A percentile compares a stretch with the other conserved stretches of the same genome.
These are phyloP conservation scores for Podarcis cretensis DNA, from an alignment of 2,113 vertebrate genomes.

Conservation along the genomic window DNA sequence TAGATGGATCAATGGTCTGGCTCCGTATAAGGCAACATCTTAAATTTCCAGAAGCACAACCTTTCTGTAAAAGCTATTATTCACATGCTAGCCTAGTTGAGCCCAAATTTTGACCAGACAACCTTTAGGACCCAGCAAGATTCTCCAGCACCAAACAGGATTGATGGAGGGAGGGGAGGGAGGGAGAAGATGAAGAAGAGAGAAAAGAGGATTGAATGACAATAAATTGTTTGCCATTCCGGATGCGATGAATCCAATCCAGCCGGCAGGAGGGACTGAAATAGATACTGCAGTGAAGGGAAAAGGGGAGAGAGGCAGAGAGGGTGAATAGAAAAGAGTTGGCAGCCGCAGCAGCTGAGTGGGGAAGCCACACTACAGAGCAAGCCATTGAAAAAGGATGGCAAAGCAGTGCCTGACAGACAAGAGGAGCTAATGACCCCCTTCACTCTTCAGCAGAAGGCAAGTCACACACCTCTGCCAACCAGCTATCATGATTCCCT, in stretches of 20 bases:
- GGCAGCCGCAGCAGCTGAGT: slow-evolving; percentile 31
- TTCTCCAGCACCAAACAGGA: slow-evolving; percentile 67
- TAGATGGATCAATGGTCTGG: not conserved
- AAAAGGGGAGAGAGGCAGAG: slow-evolving; percentile 58
- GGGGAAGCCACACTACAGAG: slow-evolving; percentile 35
- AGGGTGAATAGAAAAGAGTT: slow-evolving; percentile 54
- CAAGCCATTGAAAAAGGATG: slow-evolving; percentile 39
- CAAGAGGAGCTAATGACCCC: accelerated
- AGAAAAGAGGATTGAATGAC: slow-evolving; percentile 74
- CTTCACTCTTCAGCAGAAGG: not conserved
- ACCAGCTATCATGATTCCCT: too few relatives aligned
- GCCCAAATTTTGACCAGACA: not conserved
- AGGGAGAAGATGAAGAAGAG: not conserved
- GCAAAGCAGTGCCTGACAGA: slow-evolving; percentile 27
- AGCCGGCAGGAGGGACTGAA: slow-evolving; percentile 83
- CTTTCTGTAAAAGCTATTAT: not conserved
- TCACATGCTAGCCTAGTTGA: not conserved
- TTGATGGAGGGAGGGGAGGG: not conserved
- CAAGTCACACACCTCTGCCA: not conserved
- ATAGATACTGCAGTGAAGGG: slow-evolving; percentile 79
- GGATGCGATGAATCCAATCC: slow-evolving; percentile 83
- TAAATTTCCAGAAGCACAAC: not conserved
- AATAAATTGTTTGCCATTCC: slow-evolving; percentile 85
- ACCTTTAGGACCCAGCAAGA: slow-evolving; percentile 20
- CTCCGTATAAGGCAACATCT: too few relatives aligned